Evolutionary conservation across 2,888 invertebrate species (phyloP).

Genomic region (Xestoiulus laeticollis): DNA sequence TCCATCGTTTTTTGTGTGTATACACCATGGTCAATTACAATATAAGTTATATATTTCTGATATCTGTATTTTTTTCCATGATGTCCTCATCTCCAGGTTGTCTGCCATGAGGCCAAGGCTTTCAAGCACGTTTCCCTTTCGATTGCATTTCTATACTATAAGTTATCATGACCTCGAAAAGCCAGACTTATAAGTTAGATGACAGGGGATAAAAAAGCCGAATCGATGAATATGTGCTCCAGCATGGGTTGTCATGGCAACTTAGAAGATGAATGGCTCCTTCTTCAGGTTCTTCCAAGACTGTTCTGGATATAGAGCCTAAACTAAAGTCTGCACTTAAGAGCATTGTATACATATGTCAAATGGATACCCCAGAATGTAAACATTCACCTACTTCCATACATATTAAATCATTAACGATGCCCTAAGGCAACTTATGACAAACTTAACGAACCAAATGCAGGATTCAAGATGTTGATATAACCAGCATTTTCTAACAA

Average conservation of each 20-base stretch:
- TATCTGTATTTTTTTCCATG: no score
- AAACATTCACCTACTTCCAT: not conserved
- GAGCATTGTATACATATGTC: constrained; percentile 12
- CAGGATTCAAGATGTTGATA: no score
- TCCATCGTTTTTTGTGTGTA: no score
- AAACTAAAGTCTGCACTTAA: not conserved
- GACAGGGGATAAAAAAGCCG: constrained; percentile 10
- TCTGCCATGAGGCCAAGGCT: no score
- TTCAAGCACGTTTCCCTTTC: not conserved
- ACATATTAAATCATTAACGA: not conserved
- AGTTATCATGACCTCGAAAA: not conserved
- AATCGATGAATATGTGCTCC: constrained; percentile 17
- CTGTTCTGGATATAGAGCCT: not conserved
- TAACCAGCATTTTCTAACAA: not conserved
- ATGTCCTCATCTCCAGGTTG: no score
- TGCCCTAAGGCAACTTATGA: not conserved
- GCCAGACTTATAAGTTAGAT: constrained; percentile 19
- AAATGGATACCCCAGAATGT: not conserved
- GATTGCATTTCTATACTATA: not conserved
- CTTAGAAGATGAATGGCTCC: not conserved
- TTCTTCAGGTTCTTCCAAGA: not conserved
- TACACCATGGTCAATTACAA: no score
- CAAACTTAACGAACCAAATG: not conserved
- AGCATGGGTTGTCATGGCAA: constrained; percentile 17
- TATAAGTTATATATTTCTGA: no score